Percentiles rank a stretch among this genome's conserved stretches.
These are phyloP conservation scores for Homarus gammarus DNA, from an alignment of 2,888 invertebrate species.

Conservation along the genomic window DNA sequence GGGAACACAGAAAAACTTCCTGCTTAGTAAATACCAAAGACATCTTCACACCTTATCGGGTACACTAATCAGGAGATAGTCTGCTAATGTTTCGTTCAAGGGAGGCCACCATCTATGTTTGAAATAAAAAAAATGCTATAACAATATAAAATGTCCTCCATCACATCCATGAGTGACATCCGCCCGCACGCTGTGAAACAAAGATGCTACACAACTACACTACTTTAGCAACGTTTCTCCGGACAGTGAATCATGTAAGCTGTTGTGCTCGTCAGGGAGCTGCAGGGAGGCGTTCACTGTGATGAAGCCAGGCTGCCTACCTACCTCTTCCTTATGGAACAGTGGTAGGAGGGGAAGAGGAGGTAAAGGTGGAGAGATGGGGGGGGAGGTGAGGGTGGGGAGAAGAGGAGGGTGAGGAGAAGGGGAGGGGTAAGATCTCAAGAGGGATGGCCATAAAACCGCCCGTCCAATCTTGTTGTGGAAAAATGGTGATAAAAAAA, in stretches of 20 bases:
- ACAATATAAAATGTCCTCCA: too few species aligned
- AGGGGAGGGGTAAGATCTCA: not conserved
- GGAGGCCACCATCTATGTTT: too few species aligned
- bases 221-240: too few species aligned
- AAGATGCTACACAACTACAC: too few species aligned
- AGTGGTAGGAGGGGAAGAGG: not conserved
- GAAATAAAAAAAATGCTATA: too few species aligned
- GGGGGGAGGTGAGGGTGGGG: not conserved
- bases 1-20: too few species aligned
- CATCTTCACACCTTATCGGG: too few species aligned
- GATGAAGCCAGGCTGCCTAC: not conserved
- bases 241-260: not conserved
- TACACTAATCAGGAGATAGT: too few species aligned
- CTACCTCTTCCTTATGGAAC: not conserved
- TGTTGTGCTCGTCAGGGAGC: not conserved
- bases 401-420: not conserved
- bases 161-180: too few species aligned
- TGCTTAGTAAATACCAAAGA: too few species aligned
- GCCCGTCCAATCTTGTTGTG: slow-evolving; percentile 15
- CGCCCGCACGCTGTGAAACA: too few species aligned
- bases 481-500: slow-evolving; percentile 25
- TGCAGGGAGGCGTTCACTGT: not conserved
- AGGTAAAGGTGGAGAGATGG: not conserved
- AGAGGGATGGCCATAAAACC: slow-evolving; percentile 2
- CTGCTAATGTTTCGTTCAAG: too few species aligned